Conservation (phyloP, 2,888 invertebrate species). For the Acronicta psi region DNA sequence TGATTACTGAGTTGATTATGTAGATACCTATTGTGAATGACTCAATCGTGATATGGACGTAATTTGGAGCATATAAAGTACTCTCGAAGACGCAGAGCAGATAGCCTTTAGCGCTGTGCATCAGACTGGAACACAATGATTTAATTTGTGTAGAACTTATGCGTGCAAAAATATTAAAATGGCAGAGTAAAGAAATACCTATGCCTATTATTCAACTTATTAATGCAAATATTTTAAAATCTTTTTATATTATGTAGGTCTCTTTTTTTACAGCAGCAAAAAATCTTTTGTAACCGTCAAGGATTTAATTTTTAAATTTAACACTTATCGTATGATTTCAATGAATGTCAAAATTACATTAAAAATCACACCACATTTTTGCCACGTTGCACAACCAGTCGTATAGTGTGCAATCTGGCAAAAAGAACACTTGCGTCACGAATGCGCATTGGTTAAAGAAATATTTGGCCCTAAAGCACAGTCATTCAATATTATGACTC, state of each 20-base stretch:
- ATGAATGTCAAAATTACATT: no score
- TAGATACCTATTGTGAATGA: conserved; percentile 1
- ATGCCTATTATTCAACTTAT: no score
- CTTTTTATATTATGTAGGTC: no score
- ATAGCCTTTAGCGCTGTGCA: not conserved
- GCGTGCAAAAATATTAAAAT: not conserved
- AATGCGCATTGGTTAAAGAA: not conserved
- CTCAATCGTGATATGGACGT: not conserved
- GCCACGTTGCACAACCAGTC: not conserved
- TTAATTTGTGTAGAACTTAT: not conserved
- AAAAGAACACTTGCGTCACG: not conserved
- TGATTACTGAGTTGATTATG: not conserved
- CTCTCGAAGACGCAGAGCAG: not conserved
- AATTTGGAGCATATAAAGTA: not conserved
- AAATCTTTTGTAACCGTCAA: no score
- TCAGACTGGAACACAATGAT: not conserved
- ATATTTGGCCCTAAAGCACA: not conserved
- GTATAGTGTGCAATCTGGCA: not conserved
- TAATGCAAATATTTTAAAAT: no score
- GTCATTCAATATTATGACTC: conserved; percentile 1
- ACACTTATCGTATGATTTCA: no score
- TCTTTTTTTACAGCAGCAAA: no score
- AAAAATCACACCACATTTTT: no score
- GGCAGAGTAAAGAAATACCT: no score
- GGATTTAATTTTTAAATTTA: no score